Evolutionary conservation across 2,113 vertebrate genomes (phyloP).

Genomic region (Aplodontia rufa): DNA sequence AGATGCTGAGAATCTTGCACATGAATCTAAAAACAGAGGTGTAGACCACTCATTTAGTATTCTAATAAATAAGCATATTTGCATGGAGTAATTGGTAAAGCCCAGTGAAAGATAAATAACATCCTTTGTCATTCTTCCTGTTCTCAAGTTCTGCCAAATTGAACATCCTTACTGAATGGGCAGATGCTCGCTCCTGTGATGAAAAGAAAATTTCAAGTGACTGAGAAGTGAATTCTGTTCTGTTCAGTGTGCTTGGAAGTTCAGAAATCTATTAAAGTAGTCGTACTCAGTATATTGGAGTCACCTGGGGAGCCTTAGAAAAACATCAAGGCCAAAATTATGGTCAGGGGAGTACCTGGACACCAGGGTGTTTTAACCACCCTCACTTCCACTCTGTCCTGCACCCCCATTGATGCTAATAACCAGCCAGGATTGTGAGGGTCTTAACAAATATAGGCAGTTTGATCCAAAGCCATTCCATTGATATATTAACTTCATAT

Average conservation of each 20-base stretch:
- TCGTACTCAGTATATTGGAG: not conserved
- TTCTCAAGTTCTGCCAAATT: slow-evolving; percentile 50
- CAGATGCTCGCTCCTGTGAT: slow-evolving; percentile 45
- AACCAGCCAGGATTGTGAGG: not conserved
- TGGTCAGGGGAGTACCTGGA: not conserved
- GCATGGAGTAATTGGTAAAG: not conserved
- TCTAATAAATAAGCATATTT: slow-evolving; percentile 44
- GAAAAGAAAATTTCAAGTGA: slow-evolving; percentile 32
- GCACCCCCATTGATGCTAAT: not conserved
- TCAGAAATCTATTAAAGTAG: not conserved
- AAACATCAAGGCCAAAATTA: not conserved
- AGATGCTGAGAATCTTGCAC: slow-evolving; percentile 28
- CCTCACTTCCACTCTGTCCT: rapidly evolving
- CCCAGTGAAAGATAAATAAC: slow-evolving; percentile 68
- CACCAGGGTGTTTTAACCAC: not conserved
- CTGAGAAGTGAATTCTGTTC: not conserved
- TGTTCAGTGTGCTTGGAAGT: not conserved
- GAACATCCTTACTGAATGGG: slow-evolving; percentile 43
- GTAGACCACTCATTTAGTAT: slow-evolving; percentile 26
- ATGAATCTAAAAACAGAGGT: slow-evolving; percentile 14
- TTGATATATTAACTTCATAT: not conserved
- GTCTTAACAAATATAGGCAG: not conserved
- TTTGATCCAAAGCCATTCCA: not conserved
- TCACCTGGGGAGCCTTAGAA: not conserved
- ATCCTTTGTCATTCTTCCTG: slow-evolving; percentile 56